Evolutionary conservation across 2,888 invertebrate genomes (phyloP).

Genomic region (Micoletzkya japonica): DNA sequence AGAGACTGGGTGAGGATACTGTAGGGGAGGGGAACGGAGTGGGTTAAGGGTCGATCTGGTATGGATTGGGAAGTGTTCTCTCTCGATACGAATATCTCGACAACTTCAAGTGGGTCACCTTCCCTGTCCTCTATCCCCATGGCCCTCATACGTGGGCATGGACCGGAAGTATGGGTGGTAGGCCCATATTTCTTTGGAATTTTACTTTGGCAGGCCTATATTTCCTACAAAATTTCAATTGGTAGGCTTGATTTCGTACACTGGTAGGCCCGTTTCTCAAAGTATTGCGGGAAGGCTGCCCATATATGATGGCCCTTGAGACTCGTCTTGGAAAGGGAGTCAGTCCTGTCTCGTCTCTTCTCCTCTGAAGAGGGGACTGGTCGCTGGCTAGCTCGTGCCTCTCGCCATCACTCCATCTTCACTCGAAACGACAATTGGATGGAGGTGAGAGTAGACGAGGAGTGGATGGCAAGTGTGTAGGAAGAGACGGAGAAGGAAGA

Average conservation of each 20-base stretch:
- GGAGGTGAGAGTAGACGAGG: slow-evolving; percentile 9
- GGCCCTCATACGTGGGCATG: too few relatives aligned
- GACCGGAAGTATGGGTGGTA: background rate
- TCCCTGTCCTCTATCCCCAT: background rate
- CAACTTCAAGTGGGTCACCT: slow-evolving; percentile 9
- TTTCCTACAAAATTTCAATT: background rate
- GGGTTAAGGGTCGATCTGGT: slow-evolving; percentile 1
- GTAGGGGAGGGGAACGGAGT: too few relatives aligned
- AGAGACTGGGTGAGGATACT: slow-evolving; percentile 13
- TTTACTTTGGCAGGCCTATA: background rate
- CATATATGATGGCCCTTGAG: too few relatives aligned
- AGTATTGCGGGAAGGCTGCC: too few relatives aligned
- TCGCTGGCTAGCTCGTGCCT: slow-evolving; percentile 6
- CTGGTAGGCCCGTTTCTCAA: too few relatives aligned
- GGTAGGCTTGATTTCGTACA: background rate
- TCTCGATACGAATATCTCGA: slow-evolving; percentile 20
- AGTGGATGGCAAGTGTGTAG: background rate
- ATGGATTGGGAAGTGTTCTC: background rate
- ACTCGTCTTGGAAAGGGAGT: slow-evolving; percentile 8
- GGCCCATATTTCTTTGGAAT: background rate
- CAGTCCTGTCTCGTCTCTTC: slow-evolving; percentile 16
- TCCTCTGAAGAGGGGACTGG: slow-evolving; percentile 2
- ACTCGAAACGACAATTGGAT: slow-evolving; percentile 28
- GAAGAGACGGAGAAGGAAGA: slow-evolving; percentile 3
- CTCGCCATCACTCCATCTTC: slow-evolving; percentile 21